Evolutionary conservation across 2,113 vertebrate genomes (phyloP), one percentile per base, ranked within the genome.

Genomic region (Empidonax traillii): DNA sequence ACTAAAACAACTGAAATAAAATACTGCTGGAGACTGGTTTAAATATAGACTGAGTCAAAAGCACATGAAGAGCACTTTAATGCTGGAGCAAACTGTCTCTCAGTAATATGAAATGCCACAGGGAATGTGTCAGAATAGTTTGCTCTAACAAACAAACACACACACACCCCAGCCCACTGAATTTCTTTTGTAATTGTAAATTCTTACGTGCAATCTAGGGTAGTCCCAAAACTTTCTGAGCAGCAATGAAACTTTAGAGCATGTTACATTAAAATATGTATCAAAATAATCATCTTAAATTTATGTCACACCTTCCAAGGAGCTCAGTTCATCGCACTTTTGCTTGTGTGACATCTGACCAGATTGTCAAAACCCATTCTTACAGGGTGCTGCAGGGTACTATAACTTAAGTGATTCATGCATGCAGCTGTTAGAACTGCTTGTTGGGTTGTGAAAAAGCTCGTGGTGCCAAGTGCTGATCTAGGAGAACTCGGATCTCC

Each of bases 341-440:
- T 82, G 52, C 76, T 72, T 86, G 82, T 90, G 65, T 84, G 92
- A 66, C 85, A 86, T 88, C 73, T 81, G 92, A 92, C 68, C 93
- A 93, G 95, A 86, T 39, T 92, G 85, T 94, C 94, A 93, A 81
- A 91, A 63, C 33, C 79, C 91, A 49, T 94, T 94, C 93, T 86
- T 86, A 16, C 79, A 22, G 79, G 79, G 93, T 85, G 76, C 93
- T 97, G 88, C 83, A 86, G 95, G 94, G 93, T 81, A 89, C 91
- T 90, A 55, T 94, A 89, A 92, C 91, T 87, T 87, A 35, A 94
- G 93, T 94, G 96, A 96, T 94, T 97, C 96, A 94, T 93, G 89
- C 81, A 68, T 94, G 96, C 95, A 96, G 95, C 96, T 96, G 94
- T 89, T 95, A 87, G 94, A 96, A 85, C 86, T 85, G 95, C 95